Conservation (phyloP, 2,888 invertebrate genomes). For the Spialia ferax region DNA sequence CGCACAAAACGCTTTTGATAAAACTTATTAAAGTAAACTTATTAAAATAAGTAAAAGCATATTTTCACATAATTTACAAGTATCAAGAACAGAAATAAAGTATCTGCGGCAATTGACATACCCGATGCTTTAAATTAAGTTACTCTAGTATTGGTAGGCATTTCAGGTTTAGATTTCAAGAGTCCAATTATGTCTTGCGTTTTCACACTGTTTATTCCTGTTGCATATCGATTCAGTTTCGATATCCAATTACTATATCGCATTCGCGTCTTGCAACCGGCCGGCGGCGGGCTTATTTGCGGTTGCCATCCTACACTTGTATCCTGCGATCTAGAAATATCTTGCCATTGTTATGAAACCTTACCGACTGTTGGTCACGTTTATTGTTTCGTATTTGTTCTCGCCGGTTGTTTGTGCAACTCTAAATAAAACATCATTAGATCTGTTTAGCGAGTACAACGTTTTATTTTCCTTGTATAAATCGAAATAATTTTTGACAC, state of each 20-base stretch:
- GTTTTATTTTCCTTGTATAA: neutral
- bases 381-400: conserved; percentile 53
- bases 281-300: conserved; percentile 49
- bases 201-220: conserved; percentile 33
- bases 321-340: conserved; percentile 71
- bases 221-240: conserved; percentile 19
- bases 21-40: too few relatives aligned
- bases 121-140: neutral
- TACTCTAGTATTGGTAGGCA: neutral
- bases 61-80: too few relatives aligned
- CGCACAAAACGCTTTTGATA: too few relatives aligned
- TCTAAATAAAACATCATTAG: conserved; percentile 43
- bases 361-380: conserved; percentile 68
- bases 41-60: too few relatives aligned
- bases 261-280: conserved; percentile 34
- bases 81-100: neutral
- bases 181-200: conserved; percentile 15
- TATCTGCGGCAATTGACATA: neutral
- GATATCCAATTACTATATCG: conserved; percentile 28
- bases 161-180: neutral
- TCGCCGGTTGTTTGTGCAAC: conserved; percentile 57
- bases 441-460: conserved; percentile 3
- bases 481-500: neutral
- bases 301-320: conserved; percentile 58
- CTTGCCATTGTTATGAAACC: conserved; percentile 71